Evolutionary conservation across 1,140 invertebrate genomes (phyloP), one percentile per base, ranked within the genome.

Genomic region (Penaeus indicus): DNA sequence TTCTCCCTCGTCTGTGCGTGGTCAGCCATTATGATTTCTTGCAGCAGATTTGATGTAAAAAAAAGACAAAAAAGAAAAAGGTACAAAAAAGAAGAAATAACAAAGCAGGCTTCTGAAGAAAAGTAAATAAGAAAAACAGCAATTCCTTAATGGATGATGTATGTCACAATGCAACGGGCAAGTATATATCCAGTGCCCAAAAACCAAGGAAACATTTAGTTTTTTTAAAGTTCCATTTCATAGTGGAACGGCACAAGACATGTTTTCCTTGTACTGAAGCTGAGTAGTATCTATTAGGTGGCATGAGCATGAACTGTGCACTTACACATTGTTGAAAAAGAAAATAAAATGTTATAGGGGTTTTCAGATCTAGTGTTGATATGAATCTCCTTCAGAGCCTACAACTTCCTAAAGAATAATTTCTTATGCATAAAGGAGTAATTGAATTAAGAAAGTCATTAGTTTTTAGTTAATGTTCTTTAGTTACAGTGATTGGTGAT

Each of bases 121-220:
- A 22, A 38, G 75, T 38, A 78, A 78, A 78, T 38, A 42, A 27
- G 32, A 78, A 78, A 47, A 78, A 47, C 25, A 75, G 72, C 42
- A 32, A 75, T 27, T 82, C 81, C 81, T 64, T 88, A 61, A 88
- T 88, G 86, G 75, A 79, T 47, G 82, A 78, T 77, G 77, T 25
- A 77, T n/a, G 80, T 42, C 86, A 77, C 82, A 60, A 63, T 84
- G 86, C 86, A 88, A 77, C 86, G 69, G 86, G 86, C 86, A 88
- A 88, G 72, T 88, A 88, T 84, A 88, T 84, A 88, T 88, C 86
- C 86, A 88, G 86, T 88, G 86, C n/a, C 86, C 86, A 88, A 88
- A 88, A 88, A 77, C 82, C 86, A 88, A 88, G 86, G 86, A 88
- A 88, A 88, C 81, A 75, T 88, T 84, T 88, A 88, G 86, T 88